Conservation (phyloP, 2,888 invertebrate genomes). For the Xanthia icteritia region DNA sequence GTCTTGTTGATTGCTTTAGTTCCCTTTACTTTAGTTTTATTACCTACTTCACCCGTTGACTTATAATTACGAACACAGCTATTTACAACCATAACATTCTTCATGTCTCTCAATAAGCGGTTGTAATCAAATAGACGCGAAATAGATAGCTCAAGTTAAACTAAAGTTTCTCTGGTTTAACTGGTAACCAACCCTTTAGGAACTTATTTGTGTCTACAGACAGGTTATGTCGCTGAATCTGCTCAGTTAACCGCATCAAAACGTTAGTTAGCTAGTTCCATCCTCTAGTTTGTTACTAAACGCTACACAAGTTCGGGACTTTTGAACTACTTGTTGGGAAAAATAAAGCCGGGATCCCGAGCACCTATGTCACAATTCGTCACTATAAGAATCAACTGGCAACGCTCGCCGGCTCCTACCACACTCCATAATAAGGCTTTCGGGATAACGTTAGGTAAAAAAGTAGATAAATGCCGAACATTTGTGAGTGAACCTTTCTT, state of each 20-base stretch:
- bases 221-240: slow-evolving; percentile 63
- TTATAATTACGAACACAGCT: slow-evolving; percentile 65
- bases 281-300: slow-evolving; percentile 54
- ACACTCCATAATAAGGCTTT: slow-evolving; percentile 55
- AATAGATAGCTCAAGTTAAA: slow-evolving; percentile 56
- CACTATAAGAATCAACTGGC: slow-evolving; percentile 58
- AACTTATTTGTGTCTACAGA: slow-evolving; percentile 59
- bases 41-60: slow-evolving; percentile 60
- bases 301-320: slow-evolving; percentile 44
- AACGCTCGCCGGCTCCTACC: slow-evolving; percentile 41
- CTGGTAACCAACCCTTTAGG: slow-evolving; percentile 62
- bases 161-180: slow-evolving; percentile 53
- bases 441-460: slow-evolving; percentile 58
- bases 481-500: slow-evolving; percentile 72
- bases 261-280: slow-evolving; percentile 62
- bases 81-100: slow-evolving; percentile 39
- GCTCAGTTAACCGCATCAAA: slow-evolving; percentile 65
- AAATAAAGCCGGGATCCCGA: slow-evolving; percentile 47
- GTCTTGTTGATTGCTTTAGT: slow-evolving; percentile 72
- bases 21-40: slow-evolving; percentile 72
- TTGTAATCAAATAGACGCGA: slow-evolving; percentile 66
- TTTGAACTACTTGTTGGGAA: slow-evolving; percentile 48
- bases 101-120: slow-evolving; percentile 47
- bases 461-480: slow-evolving; percentile 67
- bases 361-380: slow-evolving; percentile 57